Evolutionary conservation across 2,797 vertebrate genomes (phyloP).

Genomic region (Alauda arvensis): DNA sequence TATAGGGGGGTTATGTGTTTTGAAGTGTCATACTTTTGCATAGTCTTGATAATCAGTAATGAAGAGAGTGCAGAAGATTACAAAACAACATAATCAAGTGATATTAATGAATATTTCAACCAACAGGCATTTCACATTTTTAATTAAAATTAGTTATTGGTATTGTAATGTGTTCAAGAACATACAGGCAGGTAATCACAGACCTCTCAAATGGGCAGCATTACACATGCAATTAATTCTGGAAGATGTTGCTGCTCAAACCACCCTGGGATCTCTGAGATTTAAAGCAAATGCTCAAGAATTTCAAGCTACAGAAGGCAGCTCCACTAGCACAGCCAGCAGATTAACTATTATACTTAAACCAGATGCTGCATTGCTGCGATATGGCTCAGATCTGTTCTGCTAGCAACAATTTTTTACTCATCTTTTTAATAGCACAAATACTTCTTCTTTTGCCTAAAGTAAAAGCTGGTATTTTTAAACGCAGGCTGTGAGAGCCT

Average conservation of each 20-base stretch:
- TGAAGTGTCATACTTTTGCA: constrained; percentile 47
- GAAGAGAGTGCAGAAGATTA: constrained; percentile 57
- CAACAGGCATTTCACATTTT: constrained; percentile 67
- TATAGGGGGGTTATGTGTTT: constrained; percentile 1
- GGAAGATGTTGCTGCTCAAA: constrained; percentile 55
- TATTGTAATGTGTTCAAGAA: constrained; percentile 70
- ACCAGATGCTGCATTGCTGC: constrained; percentile 1
- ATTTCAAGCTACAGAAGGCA: constrained; percentile 46
- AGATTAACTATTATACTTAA: constrained; percentile 41
- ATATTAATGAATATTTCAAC: constrained; percentile 73
- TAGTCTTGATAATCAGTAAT: constrained; percentile 59
- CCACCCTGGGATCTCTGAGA: constrained; percentile 37
- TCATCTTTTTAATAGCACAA: constrained; percentile 39
- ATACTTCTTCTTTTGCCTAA: constrained; percentile 18
- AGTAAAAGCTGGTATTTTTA: constrained; percentile 53
- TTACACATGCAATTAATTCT: constrained; percentile 72
- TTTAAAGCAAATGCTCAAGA: constrained; percentile 39
- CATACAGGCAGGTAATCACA: constrained; percentile 66
- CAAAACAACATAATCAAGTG: constrained; percentile 70
- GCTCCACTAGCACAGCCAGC: background rate
- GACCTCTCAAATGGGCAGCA: constrained; percentile 61
- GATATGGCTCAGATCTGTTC: background rate
- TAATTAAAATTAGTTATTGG: constrained; percentile 75
- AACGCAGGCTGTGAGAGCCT: background rate
- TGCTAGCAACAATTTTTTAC: constrained; percentile 17